Percentiles rank a stretch among this genome's conserved stretches.
These are phyloP conservation scores for Galaxea fascicularis DNA, from an alignment of 92 coral and sea anemone genomes.

Conservation along the genomic window DNA sequence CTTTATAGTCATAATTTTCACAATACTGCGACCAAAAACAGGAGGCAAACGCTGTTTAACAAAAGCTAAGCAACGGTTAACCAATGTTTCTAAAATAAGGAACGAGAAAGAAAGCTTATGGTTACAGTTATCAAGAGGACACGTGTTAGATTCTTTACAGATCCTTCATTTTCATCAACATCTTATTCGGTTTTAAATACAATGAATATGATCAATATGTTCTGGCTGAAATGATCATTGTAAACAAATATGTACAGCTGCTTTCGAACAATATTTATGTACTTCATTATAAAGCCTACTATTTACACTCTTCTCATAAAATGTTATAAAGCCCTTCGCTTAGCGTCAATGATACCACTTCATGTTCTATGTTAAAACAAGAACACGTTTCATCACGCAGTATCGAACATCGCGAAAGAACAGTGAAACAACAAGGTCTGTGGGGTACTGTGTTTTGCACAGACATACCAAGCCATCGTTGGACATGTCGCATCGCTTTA, in stretches of 20 bases:
- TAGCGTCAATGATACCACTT: not conserved
- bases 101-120: not conserved
- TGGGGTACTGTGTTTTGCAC: no score
- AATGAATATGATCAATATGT: not conserved
- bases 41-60: no score
- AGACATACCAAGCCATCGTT: no score
- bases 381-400: not conserved
- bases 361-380: not conserved
- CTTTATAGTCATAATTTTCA: no score
- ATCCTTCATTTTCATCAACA: not conserved
- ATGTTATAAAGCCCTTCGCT: not conserved
- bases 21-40: no score
- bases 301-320: not conserved
- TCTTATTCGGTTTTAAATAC: constrained; percentile 11
- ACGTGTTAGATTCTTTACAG: not conserved
- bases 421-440: no score
- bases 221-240: constrained; percentile 13
- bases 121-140: not conserved
- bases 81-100: no score
- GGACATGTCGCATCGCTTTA: no score
- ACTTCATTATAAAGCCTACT: not conserved
- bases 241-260: constrained; percentile 28
- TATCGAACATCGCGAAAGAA: not conserved
- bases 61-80: no score
- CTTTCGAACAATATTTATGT: not conserved